Conservation (phyloP, 2,113 vertebrate species). For the Otus sunia region DNA sequence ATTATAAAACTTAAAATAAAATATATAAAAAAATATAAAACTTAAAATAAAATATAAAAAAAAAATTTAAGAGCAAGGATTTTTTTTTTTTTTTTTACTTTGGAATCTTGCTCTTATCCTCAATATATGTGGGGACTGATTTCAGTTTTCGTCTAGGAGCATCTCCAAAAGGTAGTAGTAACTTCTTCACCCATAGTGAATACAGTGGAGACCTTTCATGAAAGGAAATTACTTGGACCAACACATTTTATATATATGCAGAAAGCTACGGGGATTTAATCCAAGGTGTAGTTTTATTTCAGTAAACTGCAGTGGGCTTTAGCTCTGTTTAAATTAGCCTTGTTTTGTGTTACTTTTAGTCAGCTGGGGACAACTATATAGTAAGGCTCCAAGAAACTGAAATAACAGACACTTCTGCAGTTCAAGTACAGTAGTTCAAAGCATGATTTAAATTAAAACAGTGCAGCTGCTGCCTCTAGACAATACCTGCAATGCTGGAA, state of each 20-base stretch:
- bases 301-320: slow-evolving; percentile 15
- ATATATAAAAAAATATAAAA: too few relatives aligned
- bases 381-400: not conserved
- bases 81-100: not conserved
- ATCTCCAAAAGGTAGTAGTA: not conserved
- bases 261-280: slow-evolving; percentile 3
- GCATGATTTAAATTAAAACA: slow-evolving; percentile 17
- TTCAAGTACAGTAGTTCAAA: slow-evolving; percentile 1
- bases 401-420: not conserved
- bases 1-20: too few relatives aligned
- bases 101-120: not conserved
- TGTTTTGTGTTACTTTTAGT: slow-evolving; percentile 13
- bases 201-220: not conserved
- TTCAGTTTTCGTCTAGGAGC: not conserved
- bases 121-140: not conserved
- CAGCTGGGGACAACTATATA: slow-evolving; percentile 2
- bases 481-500: not conserved
- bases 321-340: slow-evolving; percentile 13
- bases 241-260: not conserved
- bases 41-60: too few relatives aligned
- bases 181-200: not conserved
- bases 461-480: not conserved
- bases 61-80: not conserved
- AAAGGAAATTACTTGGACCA: not conserved
- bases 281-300: slow-evolving; percentile 25